A percentile compares a stretch with the other conserved stretches of the same genome.
These are phyloP conservation scores for Dicroscelio sp. DNA, from an alignment of 2,888 invertebrate species.

Conservation along the genomic window DNA sequence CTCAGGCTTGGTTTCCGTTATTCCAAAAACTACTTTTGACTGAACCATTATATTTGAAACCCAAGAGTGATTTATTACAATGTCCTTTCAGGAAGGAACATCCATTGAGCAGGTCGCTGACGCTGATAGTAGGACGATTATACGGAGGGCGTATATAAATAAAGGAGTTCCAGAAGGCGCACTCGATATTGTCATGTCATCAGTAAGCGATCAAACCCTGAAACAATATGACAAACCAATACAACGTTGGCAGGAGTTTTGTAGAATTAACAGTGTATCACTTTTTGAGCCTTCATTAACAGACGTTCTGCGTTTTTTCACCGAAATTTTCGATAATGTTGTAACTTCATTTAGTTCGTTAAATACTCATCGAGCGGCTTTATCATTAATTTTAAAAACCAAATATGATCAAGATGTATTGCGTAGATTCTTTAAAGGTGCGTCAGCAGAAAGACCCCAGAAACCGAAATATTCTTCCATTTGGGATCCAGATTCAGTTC, in stretches of 20 bases:
- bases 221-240: conserved; percentile 81
- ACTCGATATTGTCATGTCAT: conserved; percentile 28
- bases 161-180: conserved; percentile 63
- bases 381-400: not conserved
- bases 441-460: conserved; percentile 62
- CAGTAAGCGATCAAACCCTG: conserved; percentile 60
- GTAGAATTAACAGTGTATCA: not conserved
- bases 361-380: not conserved
- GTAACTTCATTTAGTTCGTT: no score
- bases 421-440: conserved; percentile 80
- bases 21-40: conserved; percentile 4
- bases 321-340: no score
- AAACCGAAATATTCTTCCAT: conserved; percentile 79
- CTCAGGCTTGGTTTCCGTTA: conserved; percentile 2
- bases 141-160: conserved; percentile 81
- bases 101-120: conserved; percentile 81
- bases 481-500: conserved; percentile 77
- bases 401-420: conserved; percentile 68
- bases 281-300: not conserved
- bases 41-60: conserved; percentile 79
- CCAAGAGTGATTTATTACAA: conserved; percentile 77
- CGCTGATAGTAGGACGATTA: conserved; percentile 86
- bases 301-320: not conserved
- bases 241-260: conserved; percentile 59
- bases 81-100: conserved; percentile 84